These are phyloP conservation scores for Andrena flavipes DNA, from an alignment of 2,888 invertebrate species.

Conservation along the genomic window DNA sequence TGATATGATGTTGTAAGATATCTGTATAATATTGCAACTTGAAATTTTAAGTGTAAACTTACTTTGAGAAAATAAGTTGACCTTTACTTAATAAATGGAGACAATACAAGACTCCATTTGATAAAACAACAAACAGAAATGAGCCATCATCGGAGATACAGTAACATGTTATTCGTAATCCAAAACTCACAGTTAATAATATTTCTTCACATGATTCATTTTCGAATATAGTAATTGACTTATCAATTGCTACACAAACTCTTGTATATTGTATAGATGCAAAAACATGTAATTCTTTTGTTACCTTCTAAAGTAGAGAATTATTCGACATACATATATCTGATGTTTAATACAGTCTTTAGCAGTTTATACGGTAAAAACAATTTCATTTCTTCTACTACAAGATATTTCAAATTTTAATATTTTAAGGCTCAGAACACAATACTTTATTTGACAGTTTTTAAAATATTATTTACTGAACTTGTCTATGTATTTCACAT, in stretches of 20 bases:
- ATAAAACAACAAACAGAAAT: slow-evolving; percentile 77
- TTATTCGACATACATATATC: not conserved
- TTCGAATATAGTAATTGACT: slow-evolving; percentile 81
- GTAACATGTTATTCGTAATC: slow-evolving; percentile 74
- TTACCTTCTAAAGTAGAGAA: slow-evolving; percentile 43
- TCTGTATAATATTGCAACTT: not conserved
- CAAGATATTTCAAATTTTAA: too few relatives aligned
- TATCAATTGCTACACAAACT: slow-evolving; percentile 79
- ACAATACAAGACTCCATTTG: slow-evolving; percentile 76
- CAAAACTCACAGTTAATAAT: slow-evolving; percentile 76
- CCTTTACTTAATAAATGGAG: slow-evolving; percentile 74
- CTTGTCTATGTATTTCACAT: not conserved
- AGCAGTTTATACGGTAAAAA: not conserved
- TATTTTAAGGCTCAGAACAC: too few relatives aligned
- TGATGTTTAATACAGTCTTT: slow-evolving; percentile 3
- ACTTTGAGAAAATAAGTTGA: slow-evolving; percentile 76
- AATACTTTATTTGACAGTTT: too few relatives aligned
- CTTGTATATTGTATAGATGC: slow-evolving; percentile 75
- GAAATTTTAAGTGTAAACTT: slow-evolving; percentile 38
- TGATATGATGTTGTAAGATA: not conserved
- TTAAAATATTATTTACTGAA: too few relatives aligned
- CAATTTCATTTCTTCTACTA: not conserved
- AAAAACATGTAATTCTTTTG: slow-evolving; percentile 55
- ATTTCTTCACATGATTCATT: slow-evolving; percentile 78
- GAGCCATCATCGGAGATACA: slow-evolving; percentile 75